phyloP scores from a whole-genome alignment of 2,888 invertebrate species.

The Apamea crenata region DNA sequence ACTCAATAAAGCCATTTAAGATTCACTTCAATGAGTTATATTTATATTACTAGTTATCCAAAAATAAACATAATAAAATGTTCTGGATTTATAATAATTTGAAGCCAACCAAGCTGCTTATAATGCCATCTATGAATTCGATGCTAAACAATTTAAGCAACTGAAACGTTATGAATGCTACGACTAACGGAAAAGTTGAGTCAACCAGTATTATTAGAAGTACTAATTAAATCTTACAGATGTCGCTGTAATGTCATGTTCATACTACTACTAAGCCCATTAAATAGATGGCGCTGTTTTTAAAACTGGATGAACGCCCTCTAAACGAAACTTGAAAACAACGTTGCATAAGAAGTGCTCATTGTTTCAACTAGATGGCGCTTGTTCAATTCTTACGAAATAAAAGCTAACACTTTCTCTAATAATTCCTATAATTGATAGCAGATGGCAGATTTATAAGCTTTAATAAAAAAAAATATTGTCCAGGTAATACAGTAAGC shows the following conservation, averaged over 20 bases:
- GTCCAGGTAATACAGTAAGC: too few relatives aligned
- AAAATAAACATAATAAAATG: not conserved
- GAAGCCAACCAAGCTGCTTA: not conserved
- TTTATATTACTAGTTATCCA: not conserved
- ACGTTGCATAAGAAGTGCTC: not conserved
- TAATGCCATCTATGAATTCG: not conserved
- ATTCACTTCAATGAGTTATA: too few relatives aligned
- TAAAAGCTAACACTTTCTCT: not conserved
- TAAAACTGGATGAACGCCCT: rapidly evolving
- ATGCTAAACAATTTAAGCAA: not conserved
- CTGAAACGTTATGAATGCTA: not conserved
- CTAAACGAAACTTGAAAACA: not conserved
- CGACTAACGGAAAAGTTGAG: too few relatives aligned
- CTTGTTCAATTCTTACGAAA: not conserved
- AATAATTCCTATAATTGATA: not conserved
- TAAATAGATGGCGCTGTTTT: conserved; percentile 57
- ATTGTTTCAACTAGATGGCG: conserved; percentile 57
- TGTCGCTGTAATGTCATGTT: conserved; percentile 24
- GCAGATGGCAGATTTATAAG: not conserved
- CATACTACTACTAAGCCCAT: rapidly evolving
- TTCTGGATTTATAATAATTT: not conserved
- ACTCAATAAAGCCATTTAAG: not conserved
- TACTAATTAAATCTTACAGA: conserved; percentile 27
- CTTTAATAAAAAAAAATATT: too few relatives aligned
- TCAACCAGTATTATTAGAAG: not conserved